These are phyloP conservation scores for Mamestra brassicae DNA, from an alignment of 2,888 invertebrate species.

Conservation along the genomic window DNA sequence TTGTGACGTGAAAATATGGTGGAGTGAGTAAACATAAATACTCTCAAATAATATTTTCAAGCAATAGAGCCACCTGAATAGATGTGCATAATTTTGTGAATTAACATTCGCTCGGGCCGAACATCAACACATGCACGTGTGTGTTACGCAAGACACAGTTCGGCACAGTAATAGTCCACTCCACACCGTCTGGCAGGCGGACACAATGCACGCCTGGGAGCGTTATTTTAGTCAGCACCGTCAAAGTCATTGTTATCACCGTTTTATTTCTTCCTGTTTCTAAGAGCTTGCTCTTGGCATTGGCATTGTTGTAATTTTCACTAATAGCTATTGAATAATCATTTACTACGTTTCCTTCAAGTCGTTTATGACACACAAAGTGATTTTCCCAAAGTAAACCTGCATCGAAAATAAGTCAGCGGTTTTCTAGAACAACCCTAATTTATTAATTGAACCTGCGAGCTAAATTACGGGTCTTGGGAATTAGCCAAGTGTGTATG, in stretches of 20 bases:
- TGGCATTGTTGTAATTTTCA: conserved; percentile 76
- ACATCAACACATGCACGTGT: conserved; percentile 57
- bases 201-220: conserved; percentile 80
- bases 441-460: conserved; percentile 76
- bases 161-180: conserved; percentile 66
- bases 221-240: conserved; percentile 86
- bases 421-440: conserved; percentile 65
- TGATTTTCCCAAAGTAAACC: not conserved
- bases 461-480: conserved; percentile 79
- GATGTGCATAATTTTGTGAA: conserved; percentile 12
- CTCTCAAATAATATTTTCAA: not conserved
- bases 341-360: conserved; percentile 17
- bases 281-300: conserved; percentile 83
- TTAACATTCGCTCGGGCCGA: conserved; percentile 15
- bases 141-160: conserved; percentile 59
- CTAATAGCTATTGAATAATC: conserved; percentile 55
- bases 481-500: conserved; percentile 81
- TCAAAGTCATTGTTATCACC: conserved; percentile 81
- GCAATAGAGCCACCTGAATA: not conserved
- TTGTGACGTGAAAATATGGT: not conserved
- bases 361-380: not conserved
- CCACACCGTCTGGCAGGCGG: conserved; percentile 67
- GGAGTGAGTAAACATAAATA: conserved; percentile 13
- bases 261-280: conserved; percentile 85
- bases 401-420: conserved; percentile 27